phyloP scores from a whole-genome alignment of 2,888 invertebrate species.

The Epinotia demarniana region DNA sequence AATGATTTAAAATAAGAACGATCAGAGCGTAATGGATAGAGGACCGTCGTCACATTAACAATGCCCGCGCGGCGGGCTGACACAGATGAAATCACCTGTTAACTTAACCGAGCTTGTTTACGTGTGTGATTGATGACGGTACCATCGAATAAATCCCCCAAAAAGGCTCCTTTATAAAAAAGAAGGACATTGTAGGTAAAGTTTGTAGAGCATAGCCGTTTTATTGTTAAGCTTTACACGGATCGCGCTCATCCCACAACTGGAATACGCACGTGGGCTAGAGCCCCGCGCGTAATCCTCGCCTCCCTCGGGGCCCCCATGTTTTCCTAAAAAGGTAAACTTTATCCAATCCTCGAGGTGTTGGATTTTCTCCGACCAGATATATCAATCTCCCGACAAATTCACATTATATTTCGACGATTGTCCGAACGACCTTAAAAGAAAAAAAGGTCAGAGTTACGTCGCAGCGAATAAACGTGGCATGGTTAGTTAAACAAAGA shows the following conservation, averaged over 20 bases:
- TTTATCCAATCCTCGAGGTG: constrained; percentile 69
- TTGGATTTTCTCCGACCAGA: constrained; percentile 65
- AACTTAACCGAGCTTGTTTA: constrained; percentile 51
- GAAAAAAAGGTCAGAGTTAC: constrained; percentile 72
- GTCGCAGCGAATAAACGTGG: constrained; percentile 62
- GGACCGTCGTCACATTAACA: constrained; percentile 56
- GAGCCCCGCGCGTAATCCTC: constrained; percentile 60
- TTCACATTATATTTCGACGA: constrained; percentile 72
- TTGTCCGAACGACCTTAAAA: constrained; percentile 66
- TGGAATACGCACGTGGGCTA: constrained; percentile 57
- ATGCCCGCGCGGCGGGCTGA: constrained; percentile 49
- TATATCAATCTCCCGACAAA: constrained; percentile 61
- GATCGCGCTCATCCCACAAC: constrained; percentile 61
- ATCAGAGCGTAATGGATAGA: constrained; percentile 46
- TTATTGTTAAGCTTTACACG: constrained; percentile 65
- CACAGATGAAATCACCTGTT: constrained; percentile 58
- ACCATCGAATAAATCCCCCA: constrained; percentile 42
- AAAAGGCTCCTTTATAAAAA: constrained; percentile 41
- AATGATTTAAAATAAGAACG: constrained; percentile 43
- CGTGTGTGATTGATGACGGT: constrained; percentile 60
- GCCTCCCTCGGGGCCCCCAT: constrained; percentile 59
- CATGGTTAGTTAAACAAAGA: constrained; percentile 76
- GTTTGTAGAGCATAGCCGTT: constrained; percentile 55
- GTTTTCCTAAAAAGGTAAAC: constrained; percentile 72
- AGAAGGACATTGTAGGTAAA: constrained; percentile 49